phyloP scores from a whole-genome alignment of 2,888 invertebrate species.

The Agrochola circellaris region DNA sequence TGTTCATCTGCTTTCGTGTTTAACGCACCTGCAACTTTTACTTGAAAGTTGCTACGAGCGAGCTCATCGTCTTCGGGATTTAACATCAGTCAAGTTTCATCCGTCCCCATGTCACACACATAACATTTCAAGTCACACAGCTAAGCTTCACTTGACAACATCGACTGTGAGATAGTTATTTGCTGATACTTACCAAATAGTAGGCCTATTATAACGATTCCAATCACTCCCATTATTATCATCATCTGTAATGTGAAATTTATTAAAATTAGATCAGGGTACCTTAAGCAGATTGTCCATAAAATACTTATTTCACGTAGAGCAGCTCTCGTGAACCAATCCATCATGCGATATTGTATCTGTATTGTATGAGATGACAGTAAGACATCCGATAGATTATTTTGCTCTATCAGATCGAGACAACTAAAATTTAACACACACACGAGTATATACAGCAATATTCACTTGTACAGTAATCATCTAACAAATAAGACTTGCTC shows the following conservation, averaged over 20 bases:
- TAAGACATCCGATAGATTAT: background rate
- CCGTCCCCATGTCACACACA: slow-evolving; percentile 31
- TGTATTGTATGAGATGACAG: background rate
- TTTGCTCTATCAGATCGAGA: background rate
- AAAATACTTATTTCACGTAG: background rate
- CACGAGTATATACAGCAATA: too few species aligned
- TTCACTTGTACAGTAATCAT: background rate
- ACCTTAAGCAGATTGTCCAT: background rate
- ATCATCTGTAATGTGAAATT: slow-evolving; percentile 92
- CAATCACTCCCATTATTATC: slow-evolving; percentile 97
- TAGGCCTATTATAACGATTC: slow-evolving; percentile 95
- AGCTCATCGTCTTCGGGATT: background rate
- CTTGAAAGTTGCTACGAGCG: background rate
- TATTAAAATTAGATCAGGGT: background rate
- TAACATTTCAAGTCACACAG: slow-evolving; percentile 56
- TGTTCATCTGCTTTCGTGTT: background rate
- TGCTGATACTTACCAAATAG: slow-evolving; percentile 94
- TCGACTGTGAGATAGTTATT: slow-evolving; percentile 54
- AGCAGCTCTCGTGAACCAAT: background rate
- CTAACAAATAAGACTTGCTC: background rate
- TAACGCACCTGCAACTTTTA: background rate
- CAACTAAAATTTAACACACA: background rate
- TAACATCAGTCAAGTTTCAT: slow-evolving; percentile 46
- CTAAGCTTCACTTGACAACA: slow-evolving; percentile 73
- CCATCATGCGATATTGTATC: background rate